Percentiles rank a stretch among this genome's conserved stretches.
Conservation (phyloP, 2,888 invertebrate species). For the Bombyx huttoni region DNA sequence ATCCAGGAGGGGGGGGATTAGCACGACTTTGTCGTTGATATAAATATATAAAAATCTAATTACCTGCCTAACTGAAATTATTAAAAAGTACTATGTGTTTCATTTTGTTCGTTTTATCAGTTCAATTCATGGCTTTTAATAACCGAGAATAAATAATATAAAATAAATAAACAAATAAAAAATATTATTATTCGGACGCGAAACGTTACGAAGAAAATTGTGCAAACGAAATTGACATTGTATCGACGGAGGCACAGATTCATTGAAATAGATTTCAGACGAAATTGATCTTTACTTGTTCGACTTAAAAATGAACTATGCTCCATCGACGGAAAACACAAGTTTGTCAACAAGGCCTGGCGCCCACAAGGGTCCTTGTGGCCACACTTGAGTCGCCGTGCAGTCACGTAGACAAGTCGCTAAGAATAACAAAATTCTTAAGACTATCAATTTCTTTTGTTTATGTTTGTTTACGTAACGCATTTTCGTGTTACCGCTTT, state of each 20-base stretch:
- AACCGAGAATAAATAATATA: too few relatives aligned
- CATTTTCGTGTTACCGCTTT: not conserved
- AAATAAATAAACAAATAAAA: too few relatives aligned
- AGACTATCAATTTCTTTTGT: conserved; percentile 4
- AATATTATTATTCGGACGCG: not conserved
- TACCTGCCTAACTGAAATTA: too few relatives aligned
- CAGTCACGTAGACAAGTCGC: conserved; percentile 17
- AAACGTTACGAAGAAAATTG: not conserved
- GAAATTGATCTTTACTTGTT: conserved; percentile 6
- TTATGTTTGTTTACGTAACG: conserved; percentile 1
- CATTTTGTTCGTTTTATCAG: too few relatives aligned
- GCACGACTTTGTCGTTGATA: too few relatives aligned
- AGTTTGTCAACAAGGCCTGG: conserved; percentile 27
- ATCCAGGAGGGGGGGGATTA: too few relatives aligned
- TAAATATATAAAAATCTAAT: too few relatives aligned
- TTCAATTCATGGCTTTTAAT: too few relatives aligned
- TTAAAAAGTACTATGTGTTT: too few relatives aligned
- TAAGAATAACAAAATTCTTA: conserved; percentile 16
- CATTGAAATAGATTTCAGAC: not conserved
- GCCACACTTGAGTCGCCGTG: conserved; percentile 17
- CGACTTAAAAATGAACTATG: conserved; percentile 1
- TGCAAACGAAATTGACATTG: conserved; percentile 4
- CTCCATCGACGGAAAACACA: conserved; percentile 2
- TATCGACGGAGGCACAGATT: not conserved
- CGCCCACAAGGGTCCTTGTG: conserved; percentile 50